Conservation (phyloP, 2,888 invertebrate species). For the Drosophila monieri region DNA sequence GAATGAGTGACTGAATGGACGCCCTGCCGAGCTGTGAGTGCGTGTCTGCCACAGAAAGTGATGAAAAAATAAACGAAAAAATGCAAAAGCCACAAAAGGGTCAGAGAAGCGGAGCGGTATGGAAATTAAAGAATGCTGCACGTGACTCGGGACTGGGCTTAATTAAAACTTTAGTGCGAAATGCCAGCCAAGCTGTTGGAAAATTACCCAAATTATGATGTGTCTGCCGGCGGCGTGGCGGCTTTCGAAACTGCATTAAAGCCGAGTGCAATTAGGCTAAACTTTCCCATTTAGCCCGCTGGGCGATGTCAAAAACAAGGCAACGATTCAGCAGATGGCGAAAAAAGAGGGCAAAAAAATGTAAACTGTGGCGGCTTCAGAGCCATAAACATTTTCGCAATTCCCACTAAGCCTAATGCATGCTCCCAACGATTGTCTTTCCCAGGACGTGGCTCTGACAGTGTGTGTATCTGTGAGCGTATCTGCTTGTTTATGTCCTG, state of each 20-base stretch:
- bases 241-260: constrained; percentile 43
- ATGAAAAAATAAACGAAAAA: constrained; percentile 24
- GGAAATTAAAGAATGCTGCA: constrained; percentile 3
- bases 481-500: constrained; percentile 17
- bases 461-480: constrained; percentile 4
- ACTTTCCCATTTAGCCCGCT: constrained; percentile 35
- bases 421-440: constrained; percentile 33
- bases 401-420: constrained; percentile 56
- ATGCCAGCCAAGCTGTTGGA: constrained; percentile 69
- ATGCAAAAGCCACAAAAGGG: constrained; percentile 9
- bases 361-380: constrained; percentile 1
- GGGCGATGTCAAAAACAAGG: constrained; percentile 28
- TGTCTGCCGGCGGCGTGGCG: constrained; percentile 17
- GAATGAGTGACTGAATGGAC: constrained; percentile 41
- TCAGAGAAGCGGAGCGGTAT: no score
- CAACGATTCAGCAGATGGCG: constrained; percentile 10
- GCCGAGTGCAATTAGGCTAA: constrained; percentile 44
- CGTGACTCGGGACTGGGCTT: constrained; percentile 51
- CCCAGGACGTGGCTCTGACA: neutral
- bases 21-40: constrained; percentile 31
- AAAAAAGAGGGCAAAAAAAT: neutral
- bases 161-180: constrained; percentile 73
- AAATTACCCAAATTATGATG: constrained; percentile 69
- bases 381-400: constrained; percentile 43
- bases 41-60: constrained; percentile 41